These are phyloP conservation scores for Masticophis lateralis DNA, from an alignment of 2,797 vertebrate species.

Conservation along the genomic window DNA sequence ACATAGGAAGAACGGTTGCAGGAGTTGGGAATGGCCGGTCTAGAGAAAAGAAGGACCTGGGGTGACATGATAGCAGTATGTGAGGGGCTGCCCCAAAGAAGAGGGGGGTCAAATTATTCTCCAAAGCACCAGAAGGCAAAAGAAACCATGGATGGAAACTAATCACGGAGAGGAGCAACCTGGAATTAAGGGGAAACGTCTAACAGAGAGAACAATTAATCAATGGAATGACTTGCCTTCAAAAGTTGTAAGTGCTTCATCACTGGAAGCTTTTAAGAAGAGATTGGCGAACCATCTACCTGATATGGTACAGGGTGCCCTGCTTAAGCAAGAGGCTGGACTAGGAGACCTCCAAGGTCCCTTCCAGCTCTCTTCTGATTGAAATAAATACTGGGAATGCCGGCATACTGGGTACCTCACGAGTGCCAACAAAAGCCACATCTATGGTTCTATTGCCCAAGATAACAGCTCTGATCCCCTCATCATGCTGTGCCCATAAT, in stretches of 20 bases:
- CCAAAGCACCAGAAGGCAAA: accelerated
- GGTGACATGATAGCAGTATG: not conserved
- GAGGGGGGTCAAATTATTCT: not conserved
- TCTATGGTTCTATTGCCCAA: accelerated
- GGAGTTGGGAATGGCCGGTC: not conserved
- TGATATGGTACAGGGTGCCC: not conserved
- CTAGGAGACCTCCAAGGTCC: not conserved
- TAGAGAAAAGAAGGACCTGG: not conserved
- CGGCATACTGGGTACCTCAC: not conserved
- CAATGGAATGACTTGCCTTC: not conserved
- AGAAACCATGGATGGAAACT: not conserved
- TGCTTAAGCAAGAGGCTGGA: not conserved
- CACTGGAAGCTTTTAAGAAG: not conserved
- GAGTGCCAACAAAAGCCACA: accelerated
- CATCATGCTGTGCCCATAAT: not conserved
- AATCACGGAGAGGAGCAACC: not conserved
- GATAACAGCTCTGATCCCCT: not conserved
- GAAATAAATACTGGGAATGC: not conserved
- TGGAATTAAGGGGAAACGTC: not conserved
- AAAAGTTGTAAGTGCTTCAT: not conserved
- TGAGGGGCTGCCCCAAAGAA: not conserved
- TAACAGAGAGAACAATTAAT: not conserved
- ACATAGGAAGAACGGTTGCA: not conserved
- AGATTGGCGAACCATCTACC: accelerated
- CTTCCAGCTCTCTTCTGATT: no score